Base-by-base conservation (phyloP, 2,797 vertebrate species). In the Syngnathus acus region DNA sequence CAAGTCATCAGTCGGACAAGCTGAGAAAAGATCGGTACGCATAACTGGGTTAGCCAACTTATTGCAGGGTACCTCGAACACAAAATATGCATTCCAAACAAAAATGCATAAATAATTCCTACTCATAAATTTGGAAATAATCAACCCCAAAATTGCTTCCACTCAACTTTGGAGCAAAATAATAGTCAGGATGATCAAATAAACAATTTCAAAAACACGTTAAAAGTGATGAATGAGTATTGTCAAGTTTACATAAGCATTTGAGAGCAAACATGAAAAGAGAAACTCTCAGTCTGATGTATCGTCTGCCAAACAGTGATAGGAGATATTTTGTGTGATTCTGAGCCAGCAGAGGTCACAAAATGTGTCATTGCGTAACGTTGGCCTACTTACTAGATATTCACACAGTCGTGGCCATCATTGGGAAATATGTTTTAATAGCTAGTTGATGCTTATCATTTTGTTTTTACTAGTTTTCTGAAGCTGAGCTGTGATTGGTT, bases 371-470 rank as follows among this genome's bases (percentile, higher is more conserved):
- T 23, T 53, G 51, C 23, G n/a, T 8, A 21, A 51, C n/a, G 21
- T 53, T 53, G 51, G n/a, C 51, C 51, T 53, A 53, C 51, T 53
- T 53, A n/a, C n/a, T n/a, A n/a, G 50, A 53, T 53, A 47, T 47
- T 16, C 45, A 53, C 19, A 21, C 21, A 53, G 51, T 53, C 3
- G n/a, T 53, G 21, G n/a, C 51, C 51, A 21, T 53, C n/a, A 11
- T 21, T 21, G n/a, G 51, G n/a, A 53, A 53, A 53, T 23, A 10
- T 11, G n/a, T 23, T 53, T 53, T 53, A 53, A 53, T 53, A 23
- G n/a, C 51, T 53, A 53, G 51, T n/a, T 21, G 19, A 53, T 53
- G n/a, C 8, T 21, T 23, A 9, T 9, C 8, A 4, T 53, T 53
- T 21, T 53, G 9, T 53, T 23, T 8, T 4, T 4, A 53, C 23